A percentile compares a stretch with the other conserved stretches of the same genome.
phyloP scores from a whole-genome alignment of 2,797 vertebrate genomes.

The Etheostoma nigrum region DNA sequence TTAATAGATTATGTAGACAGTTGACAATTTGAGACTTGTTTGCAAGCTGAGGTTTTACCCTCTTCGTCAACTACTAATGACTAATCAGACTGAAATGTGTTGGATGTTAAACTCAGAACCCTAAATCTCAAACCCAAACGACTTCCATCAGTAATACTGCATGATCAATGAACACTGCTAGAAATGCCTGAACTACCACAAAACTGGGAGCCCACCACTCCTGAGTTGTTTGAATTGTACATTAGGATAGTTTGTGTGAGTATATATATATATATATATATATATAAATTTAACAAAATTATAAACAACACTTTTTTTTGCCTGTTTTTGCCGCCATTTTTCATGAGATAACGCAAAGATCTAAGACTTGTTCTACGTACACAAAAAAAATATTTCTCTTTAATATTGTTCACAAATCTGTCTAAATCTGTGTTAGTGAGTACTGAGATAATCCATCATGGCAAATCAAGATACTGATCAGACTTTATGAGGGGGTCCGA shows the following conservation, averaged over 20 bases:
- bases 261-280: neutral
- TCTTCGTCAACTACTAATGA: neutral
- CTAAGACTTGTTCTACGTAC: too few species aligned
- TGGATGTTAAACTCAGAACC: neutral
- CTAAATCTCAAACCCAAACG: neutral
- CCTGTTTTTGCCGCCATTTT: too few species aligned
- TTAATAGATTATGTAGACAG: neutral
- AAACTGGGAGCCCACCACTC: conserved; percentile 1
- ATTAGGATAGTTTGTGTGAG: neutral
- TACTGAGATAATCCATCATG: too few species aligned
- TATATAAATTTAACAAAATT: too few species aligned
- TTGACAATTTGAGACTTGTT: neutral
- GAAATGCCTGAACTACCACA: conserved; percentile 35
- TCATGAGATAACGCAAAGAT: too few species aligned
- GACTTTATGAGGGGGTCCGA: too few species aligned
- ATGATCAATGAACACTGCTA: conserved; percentile 72
- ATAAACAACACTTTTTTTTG: too few species aligned
- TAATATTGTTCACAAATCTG: too few species aligned
- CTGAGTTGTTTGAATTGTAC: too few species aligned
- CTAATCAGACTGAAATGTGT: conserved; percentile 13
- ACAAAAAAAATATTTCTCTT: too few species aligned
- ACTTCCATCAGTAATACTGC: conserved; percentile 71
- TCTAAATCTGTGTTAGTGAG: too few species aligned
- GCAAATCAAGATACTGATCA: too few species aligned
- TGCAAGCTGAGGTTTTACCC: neutral